These are phyloP conservation scores for Naja naja DNA, from an alignment of 2,113 vertebrate species.

Conservation along the genomic window DNA sequence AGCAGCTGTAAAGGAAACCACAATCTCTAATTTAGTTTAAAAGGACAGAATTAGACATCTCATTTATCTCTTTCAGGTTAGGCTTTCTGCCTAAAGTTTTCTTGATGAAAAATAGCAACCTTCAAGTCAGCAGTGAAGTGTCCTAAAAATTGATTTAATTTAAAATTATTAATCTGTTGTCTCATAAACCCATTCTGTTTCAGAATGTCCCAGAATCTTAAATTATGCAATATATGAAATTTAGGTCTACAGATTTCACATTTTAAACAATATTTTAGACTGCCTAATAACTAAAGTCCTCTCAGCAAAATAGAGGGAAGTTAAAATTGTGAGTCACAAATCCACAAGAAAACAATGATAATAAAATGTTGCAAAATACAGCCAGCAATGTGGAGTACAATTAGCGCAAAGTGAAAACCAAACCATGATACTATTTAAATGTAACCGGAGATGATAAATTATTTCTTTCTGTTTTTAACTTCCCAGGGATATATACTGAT, in stretches of 20 bases:
- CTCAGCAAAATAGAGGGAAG: background rate
- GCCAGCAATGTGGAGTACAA: background rate
- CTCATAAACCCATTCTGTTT: background rate
- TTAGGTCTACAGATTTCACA: background rate
- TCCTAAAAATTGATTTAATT: background rate
- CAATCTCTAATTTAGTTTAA: no score
- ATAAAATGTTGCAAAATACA: background rate
- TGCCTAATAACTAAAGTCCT: background rate
- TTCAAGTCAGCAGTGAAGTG: background rate
- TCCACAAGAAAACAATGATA: background rate
- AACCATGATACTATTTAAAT: background rate
- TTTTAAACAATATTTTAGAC: background rate
- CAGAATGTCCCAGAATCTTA: background rate
- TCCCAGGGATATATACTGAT: constrained; percentile 63
- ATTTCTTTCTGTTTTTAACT: constrained; percentile 19
- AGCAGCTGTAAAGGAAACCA: background rate
- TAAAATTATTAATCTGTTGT: background rate
- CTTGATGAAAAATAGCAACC: background rate
- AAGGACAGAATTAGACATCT: background rate
- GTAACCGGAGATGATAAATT: background rate
- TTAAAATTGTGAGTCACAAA: background rate
- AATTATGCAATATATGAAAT: background rate
- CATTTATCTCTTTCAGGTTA: background rate
- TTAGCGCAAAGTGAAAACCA: background rate
- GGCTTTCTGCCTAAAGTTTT: background rate